A percentile compares a stretch with the other conserved stretches of the same genome.
Evolutionary conservation across 2,113 vertebrate genomes (phyloP).

Genomic region (Bufo gargarizans): DNA sequence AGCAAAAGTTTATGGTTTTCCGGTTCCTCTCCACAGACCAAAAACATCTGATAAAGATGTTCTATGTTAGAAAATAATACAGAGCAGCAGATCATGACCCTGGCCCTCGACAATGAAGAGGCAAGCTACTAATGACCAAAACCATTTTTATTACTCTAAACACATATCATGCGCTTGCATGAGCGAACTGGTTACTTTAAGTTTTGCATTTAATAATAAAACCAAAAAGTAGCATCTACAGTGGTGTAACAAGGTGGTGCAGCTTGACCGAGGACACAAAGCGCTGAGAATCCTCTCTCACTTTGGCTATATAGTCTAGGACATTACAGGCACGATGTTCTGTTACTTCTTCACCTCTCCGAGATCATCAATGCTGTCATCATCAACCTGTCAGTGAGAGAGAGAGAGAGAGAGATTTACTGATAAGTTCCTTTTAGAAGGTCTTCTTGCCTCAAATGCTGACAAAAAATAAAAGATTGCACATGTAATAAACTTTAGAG

Average conservation of each 20-base stretch:
- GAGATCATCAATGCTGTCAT: slow-evolving; percentile 97
- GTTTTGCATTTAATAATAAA: slow-evolving; percentile 88
- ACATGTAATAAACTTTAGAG: too few relatives aligned
- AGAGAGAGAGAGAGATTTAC: not conserved
- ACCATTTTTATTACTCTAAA: slow-evolving; percentile 87
- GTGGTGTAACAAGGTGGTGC: slow-evolving; percentile 74
- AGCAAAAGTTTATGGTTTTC: too few relatives aligned
- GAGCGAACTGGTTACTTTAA: slow-evolving; percentile 79
- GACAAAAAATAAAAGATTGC: not conserved
- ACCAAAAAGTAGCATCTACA: slow-evolving; percentile 80
- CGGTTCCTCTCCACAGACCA: too few relatives aligned
- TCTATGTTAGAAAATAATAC: too few relatives aligned
- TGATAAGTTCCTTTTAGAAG: not conserved
- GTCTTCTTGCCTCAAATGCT: not conserved
- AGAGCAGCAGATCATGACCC: not conserved
- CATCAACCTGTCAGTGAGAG: slow-evolving; percentile 84
- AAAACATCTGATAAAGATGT: too few relatives aligned
- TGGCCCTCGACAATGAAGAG: not conserved
- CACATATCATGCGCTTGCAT: slow-evolving; percentile 81
- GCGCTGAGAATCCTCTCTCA: slow-evolving; percentile 80
- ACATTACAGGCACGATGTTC: slow-evolving; percentile 80
- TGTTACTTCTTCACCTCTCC: slow-evolving; percentile 98
- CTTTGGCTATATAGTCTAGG: slow-evolving; percentile 84
- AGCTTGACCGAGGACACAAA: slow-evolving; percentile 82
- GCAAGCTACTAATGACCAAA: slow-evolving; percentile 66